Base-by-base conservation (phyloP, 2,797 vertebrate genomes). In the Melanogrammus aeglefinus region DNA sequence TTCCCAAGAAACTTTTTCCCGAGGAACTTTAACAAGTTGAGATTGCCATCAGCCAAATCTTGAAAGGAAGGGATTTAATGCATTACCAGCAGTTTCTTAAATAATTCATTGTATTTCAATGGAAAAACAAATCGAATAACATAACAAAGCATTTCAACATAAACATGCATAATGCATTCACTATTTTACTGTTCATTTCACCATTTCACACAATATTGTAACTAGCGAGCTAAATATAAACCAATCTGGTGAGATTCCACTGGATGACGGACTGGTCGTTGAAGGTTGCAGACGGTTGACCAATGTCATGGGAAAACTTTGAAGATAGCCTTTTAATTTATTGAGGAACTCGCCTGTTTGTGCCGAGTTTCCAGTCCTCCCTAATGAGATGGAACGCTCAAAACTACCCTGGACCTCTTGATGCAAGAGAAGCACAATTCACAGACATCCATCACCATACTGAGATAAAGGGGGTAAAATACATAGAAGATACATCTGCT, bases 241-340 rank as follows among this genome's bases (percentile, higher is more conserved):
- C 63, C n/a, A 24, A 21, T 63, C 57, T 63, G 6, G 57, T 63
- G 9, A 10, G 2, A 27, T 69, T 69, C n/a, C 57, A 27, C 63
- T 13, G 24, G 63, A 24, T 27, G 77, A 82, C 41, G 83, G 86
- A 91, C 82, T 75, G 82, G 88, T 88, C 74, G 75, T 77, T 63
- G 7, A 27, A 73, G 82, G 69, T 38, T 47, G 84, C 83, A 89
- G 85, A 86, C 74, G 44, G 77, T 86, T 84, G 73, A 81, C 73
- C 78, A 70, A 13, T 86, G 81, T 82, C 84, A 81, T 87, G 86
- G 79, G 83, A 90, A 90, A 91, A 83, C 44, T 63, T 57, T 33
- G 72, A 76, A 76, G 78, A 83, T 70, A 77, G 31, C 63, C 79
- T 9, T 86, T 78, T 27, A 27, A 85, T 88, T 89, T 88, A 88